Conservation (phyloP, 2,797 vertebrate species). For the Triplophysa bombifrons region DNA sequence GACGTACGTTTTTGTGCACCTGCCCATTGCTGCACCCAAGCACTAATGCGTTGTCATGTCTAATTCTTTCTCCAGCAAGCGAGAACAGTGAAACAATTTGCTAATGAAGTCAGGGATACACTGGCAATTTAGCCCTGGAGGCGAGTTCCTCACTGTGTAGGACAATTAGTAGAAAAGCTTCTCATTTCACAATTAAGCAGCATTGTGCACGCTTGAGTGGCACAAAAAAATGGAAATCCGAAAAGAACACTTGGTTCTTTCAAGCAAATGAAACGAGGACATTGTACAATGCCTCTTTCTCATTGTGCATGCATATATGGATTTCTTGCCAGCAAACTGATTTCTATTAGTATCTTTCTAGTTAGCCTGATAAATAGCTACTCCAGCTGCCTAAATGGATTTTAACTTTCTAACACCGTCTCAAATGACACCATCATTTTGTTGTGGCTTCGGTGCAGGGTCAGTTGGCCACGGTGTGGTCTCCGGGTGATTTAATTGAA, state of each 20-base stretch:
- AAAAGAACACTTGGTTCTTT: slow-evolving; percentile 7
- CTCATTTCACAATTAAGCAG: slow-evolving; percentile 33
- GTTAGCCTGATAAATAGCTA: slow-evolving; percentile 55
- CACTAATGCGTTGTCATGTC: neutral
- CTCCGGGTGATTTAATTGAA: slow-evolving; percentile 73
- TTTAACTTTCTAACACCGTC: slow-evolving; percentile 50
- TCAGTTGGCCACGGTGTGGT: slow-evolving; percentile 64
- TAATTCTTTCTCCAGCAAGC: slow-evolving; percentile 25
- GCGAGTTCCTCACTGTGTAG: slow-evolving; percentile 15
- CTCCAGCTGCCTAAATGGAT: slow-evolving; percentile 48
- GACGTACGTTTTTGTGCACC: neutral
- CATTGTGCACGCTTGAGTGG: neutral
- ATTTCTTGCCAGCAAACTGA: slow-evolving; percentile 29
- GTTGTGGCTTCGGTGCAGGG: slow-evolving; percentile 65
- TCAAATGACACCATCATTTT: slow-evolving; percentile 64
- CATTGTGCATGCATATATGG: slow-evolving; percentile 3
- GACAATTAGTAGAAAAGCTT: slow-evolving; percentile 33
- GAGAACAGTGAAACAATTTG: slow-evolving; percentile 6
- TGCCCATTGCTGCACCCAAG: neutral
- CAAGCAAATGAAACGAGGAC: slow-evolving; percentile 11
- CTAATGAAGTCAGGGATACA: slow-evolving; percentile 36
- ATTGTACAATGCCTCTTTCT: neutral
- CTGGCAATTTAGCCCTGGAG: slow-evolving; percentile 26
- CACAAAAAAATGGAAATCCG: neutral
- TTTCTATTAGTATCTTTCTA: slow-evolving; percentile 38